A percentile compares a stretch with the other conserved stretches of the same genome.
Evolutionary conservation across 2,113 vertebrate species (phyloP).

Genomic region (Hyla sarda): DNA sequence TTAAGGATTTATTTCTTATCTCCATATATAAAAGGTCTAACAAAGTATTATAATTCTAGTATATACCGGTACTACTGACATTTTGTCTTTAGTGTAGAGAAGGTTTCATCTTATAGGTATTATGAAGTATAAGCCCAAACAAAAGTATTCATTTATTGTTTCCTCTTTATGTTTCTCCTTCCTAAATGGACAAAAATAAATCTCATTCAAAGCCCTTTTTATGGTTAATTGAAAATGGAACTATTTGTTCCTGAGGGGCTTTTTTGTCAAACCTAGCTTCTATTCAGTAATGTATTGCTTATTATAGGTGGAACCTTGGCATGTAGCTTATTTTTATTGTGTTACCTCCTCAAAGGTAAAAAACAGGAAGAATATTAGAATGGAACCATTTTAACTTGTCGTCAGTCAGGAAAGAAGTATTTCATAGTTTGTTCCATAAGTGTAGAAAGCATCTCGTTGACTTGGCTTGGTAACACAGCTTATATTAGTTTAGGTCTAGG

Average conservation of each 20-base stretch:
- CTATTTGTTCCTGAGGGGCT: not conserved
- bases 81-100: not conserved
- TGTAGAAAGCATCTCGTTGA: constrained; percentile 9
- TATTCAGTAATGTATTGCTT: not conserved
- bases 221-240: not conserved
- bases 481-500: too few species aligned
- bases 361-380: constrained; percentile 47
- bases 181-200: not conserved
- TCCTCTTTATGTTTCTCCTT: constrained; percentile 3
- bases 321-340: constrained; percentile 26
- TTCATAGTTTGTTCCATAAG: constrained; percentile 35
- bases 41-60: too few species aligned
- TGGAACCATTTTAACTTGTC: not conserved
- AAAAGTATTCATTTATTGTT: not conserved
- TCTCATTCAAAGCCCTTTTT: not conserved
- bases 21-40: too few species aligned
- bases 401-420: constrained; percentile 5
- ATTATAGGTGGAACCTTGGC: constrained; percentile 19
- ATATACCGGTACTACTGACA: not conserved
- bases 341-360: constrained; percentile 25
- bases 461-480: constrained; percentile 19
- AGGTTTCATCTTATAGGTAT: not conserved
- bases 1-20: too few species aligned
- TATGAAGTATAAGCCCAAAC: not conserved
- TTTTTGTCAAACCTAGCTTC: not conserved